Evolutionary conservation across 1,140 invertebrate genomes (phyloP).

Genomic region (Rhizoglyphus robini): DNA sequence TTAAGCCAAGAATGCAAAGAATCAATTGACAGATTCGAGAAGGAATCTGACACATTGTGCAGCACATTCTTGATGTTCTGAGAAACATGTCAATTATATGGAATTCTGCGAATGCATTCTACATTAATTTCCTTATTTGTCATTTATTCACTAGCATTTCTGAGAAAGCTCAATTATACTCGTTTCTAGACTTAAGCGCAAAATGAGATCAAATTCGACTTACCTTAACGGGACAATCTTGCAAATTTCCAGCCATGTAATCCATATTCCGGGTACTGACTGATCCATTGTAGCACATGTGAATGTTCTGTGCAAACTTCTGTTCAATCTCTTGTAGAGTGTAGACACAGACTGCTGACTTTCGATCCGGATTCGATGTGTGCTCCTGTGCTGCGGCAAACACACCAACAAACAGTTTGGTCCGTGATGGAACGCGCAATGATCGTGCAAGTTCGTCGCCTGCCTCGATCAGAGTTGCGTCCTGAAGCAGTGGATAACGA

Average conservation of each 20-base stretch:
- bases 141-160: no score
- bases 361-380: conserved; percentile 53
- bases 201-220: conserved; percentile 30
- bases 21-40: no score
- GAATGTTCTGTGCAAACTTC: conserved; percentile 88
- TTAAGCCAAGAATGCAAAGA: no score
- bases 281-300: conserved; percentile 90
- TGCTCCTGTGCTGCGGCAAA: conserved; percentile 72
- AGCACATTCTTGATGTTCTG: no score
- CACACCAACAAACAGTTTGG: conserved; percentile 60
- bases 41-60: no score
- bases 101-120: no score
- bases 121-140: not conserved
- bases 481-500: conserved; percentile 76
- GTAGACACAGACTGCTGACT: conserved; percentile 56
- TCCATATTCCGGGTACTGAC: conserved; percentile 78
- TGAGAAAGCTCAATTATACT: no score
- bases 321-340: conserved; percentile 67
- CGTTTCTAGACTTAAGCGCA: not conserved
- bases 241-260: conserved; percentile 74
- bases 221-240: conserved; percentile 70
- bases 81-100: no score
- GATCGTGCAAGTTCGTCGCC: conserved; percentile 62
- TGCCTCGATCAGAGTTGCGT: conserved; percentile 66
- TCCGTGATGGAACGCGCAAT: conserved; percentile 58